Evolutionary conservation across 2,797 vertebrate species (phyloP).

Genomic region (Halcyon badia): DNA sequence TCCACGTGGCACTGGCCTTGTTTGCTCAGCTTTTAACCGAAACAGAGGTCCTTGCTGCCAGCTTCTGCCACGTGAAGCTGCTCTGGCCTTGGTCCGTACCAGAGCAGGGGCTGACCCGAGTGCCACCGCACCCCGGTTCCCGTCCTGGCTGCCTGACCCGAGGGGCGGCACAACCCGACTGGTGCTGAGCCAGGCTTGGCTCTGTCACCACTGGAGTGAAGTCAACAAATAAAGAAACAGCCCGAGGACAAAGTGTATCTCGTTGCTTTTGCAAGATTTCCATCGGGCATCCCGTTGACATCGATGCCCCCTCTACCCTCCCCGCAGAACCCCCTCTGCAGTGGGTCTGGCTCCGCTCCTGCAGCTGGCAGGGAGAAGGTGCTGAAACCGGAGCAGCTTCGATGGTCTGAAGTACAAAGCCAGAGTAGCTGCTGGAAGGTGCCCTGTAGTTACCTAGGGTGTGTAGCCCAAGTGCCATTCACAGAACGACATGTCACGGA

Average conservation of each 20-base stretch:
- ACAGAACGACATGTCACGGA: background rate
- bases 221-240: background rate
- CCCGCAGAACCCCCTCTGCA: background rate
- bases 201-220: background rate
- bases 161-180: background rate
- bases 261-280: background rate
- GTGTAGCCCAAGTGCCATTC: fast-evolving
- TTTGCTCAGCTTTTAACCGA: background rate
- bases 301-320: fast-evolving
- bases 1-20: slow-evolving; percentile 11
- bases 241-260: background rate
- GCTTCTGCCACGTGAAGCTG: background rate
- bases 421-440: background rate
- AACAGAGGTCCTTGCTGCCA: background rate
- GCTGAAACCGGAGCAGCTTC: background rate
- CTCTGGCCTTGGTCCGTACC: background rate
- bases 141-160: background rate
- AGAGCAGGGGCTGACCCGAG: background rate
- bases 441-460: no score
- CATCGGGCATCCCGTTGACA: fast-evolving
- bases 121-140: background rate
- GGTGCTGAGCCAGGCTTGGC: background rate
- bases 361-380: background rate
- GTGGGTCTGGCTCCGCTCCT: background rate
- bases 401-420: background rate